phyloP scores from a whole-genome alignment of 2,797 vertebrate genomes.

The Limnodromus scolopaceus region DNA sequence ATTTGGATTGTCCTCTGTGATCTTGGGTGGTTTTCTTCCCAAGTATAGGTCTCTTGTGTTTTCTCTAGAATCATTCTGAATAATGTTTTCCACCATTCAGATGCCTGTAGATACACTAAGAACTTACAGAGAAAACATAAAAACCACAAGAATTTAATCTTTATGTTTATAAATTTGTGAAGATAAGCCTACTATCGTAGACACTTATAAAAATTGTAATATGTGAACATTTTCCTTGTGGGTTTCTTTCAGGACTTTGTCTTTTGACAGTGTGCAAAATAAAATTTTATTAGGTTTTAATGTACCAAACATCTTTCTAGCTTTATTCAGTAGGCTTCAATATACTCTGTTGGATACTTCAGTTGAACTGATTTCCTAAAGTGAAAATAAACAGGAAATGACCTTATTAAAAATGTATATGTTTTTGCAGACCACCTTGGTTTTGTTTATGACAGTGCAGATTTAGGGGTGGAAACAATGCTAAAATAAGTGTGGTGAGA shows the following conservation, averaged over 20 bases:
- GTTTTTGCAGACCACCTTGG: neutral
- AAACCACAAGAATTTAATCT: neutral
- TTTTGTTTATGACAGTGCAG: neutral
- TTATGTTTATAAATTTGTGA: neutral
- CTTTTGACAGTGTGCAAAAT: neutral
- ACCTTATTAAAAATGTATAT: neutral
- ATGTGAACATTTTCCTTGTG: neutral
- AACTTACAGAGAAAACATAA: neutral
- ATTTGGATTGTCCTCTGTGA: neutral
- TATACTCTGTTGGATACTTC: neutral
- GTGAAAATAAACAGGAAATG: neutral
- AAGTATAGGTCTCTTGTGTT: neutral
- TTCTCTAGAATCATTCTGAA: neutral
- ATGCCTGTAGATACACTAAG: neutral
- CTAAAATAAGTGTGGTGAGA: neutral
- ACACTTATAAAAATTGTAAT: neutral
- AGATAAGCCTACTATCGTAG: neutral
- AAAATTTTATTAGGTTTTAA: neutral
- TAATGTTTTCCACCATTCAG: neutral
- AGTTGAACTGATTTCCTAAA: neutral
- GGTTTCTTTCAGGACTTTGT: neutral
- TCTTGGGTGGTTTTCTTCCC: neutral
- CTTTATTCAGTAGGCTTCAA: neutral
- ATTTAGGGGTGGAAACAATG: neutral
- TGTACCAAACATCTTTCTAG: neutral